These are phyloP conservation scores for Chrysolina americana DNA, from an alignment of 2,888 invertebrate species.

Conservation along the genomic window DNA sequence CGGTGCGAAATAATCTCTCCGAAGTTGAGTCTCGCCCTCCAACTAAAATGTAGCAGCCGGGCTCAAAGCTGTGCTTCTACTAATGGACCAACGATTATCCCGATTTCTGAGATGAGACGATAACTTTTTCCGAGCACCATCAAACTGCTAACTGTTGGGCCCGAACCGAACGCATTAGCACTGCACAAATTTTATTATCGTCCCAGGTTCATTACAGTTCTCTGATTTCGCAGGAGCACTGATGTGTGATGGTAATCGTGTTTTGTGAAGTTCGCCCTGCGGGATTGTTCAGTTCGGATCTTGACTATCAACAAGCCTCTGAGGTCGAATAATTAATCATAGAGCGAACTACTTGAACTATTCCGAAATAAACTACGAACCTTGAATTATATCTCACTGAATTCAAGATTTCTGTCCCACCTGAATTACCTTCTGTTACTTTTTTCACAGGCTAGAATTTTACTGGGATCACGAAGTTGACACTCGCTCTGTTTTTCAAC, in stretches of 20 bases:
- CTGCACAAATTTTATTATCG: conserved; percentile 47
- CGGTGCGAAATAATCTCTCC: conserved; percentile 62
- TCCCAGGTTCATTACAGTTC: conserved; percentile 17
- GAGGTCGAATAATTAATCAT: too few species aligned
- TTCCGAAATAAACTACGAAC: too few species aligned
- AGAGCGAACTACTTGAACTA: too few species aligned
- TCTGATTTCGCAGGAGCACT: background rate
- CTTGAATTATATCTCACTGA: too few species aligned
- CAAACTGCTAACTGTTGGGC: conserved; percentile 57
- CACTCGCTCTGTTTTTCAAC: too few species aligned
- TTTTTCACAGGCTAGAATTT: too few species aligned
- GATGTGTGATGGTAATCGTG: background rate
- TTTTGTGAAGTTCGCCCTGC: background rate
- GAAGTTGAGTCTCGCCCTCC: conserved; percentile 57
- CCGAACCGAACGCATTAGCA: conserved; percentile 55
- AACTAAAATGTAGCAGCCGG: conserved; percentile 56
- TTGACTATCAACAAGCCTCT: too few species aligned
- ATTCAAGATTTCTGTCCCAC: too few species aligned
- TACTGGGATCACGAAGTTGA: too few species aligned
- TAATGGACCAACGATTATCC: conserved; percentile 68
- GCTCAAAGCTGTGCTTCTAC: conserved; percentile 61
- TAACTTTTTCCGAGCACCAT: conserved; percentile 61
- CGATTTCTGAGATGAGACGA: conserved; percentile 63
- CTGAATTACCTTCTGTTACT: too few species aligned
- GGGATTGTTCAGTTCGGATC: background rate